Evolutionary conservation across 1,140 invertebrate species (phyloP), one percentile per base, ranked within the genome.

Genomic region (Drosophila triauraria): DNA sequence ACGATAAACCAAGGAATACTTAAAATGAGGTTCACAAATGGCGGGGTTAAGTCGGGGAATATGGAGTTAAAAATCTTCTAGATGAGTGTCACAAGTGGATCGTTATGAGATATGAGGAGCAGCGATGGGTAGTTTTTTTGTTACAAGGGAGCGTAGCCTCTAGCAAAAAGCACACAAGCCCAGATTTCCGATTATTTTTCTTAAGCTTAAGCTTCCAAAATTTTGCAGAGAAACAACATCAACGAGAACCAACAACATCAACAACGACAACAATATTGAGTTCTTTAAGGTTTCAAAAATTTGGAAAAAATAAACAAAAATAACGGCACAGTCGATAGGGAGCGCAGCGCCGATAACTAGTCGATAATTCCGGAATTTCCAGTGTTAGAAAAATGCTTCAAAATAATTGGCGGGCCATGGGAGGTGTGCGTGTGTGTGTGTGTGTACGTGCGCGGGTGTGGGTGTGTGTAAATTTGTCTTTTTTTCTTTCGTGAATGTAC

Each of bases 121-220:
- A 51, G 48, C 62, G 13, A 38, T 67, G 42, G 35, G n/a, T 35
- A 38, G 46, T n/a, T 10, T 8, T 20, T 10, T 30, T 10, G 20
- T 57, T 15, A 15, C 9, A 6, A 17, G 38, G 54, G 17, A 64
- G 62, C 54, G 62, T 17, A 30, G 47, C 30, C 40, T 69, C 30
- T 69, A 53, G 67, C 67, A 70, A 53, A 70, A 67, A 67, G 48
- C 62, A 68, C 63, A 65, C 35, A 20, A 53, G 30, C 47, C 40
- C 2, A 13, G 20, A 38, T 17, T 50, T 25, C 38, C 23, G 12
- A 6, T 46, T 23, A n/a, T 30, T 17, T 15, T 23, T 32, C 40
- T 38, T 43, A 48, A 62, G 43, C 12, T 27, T 32, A 38, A 65
- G 25, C 42, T 35, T 59, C 23, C 47, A 38, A 69, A 38, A 9